phyloP scores from a whole-genome alignment of 2,888 invertebrate genomes.

The Dolichomitus sp. region DNA sequence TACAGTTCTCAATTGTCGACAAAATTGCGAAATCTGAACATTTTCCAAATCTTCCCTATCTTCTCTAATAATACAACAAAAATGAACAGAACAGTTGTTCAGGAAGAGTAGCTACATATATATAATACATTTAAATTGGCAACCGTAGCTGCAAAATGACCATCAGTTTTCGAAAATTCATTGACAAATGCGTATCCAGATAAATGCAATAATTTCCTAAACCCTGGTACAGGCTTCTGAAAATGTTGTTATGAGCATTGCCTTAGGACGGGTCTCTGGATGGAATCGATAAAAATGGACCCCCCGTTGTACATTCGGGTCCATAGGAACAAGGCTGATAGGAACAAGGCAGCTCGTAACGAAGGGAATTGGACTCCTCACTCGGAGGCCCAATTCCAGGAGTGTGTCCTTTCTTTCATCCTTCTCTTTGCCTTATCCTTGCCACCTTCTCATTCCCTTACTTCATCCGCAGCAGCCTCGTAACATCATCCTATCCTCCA shows the following conservation, averaged over 20 bases:
- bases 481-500: constrained; percentile 28
- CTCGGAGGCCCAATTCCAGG: constrained; percentile 66
- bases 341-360: constrained; percentile 58
- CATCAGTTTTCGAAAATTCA: too few species aligned
- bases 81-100: too few species aligned
- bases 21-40: too few species aligned
- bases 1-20: too few species aligned
- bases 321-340: constrained; percentile 25
- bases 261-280: background rate
- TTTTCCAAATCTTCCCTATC: too few species aligned
- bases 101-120: too few species aligned
- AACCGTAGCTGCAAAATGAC: too few species aligned
- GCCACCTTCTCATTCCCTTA: constrained; percentile 15
- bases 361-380: constrained; percentile 57
- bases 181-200: too few species aligned
- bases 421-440: constrained; percentile 9
- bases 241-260: background rate
- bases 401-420: constrained; percentile 56
- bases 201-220: too few species aligned
- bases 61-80: too few species aligned
- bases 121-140: too few species aligned
- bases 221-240: too few species aligned
- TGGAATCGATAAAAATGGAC: constrained; percentile 37
- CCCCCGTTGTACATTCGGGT: constrained; percentile 17
- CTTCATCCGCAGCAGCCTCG: constrained; percentile 28